phyloP scores from a whole-genome alignment of 2,797 vertebrate species.

The Amniataba percoides region DNA sequence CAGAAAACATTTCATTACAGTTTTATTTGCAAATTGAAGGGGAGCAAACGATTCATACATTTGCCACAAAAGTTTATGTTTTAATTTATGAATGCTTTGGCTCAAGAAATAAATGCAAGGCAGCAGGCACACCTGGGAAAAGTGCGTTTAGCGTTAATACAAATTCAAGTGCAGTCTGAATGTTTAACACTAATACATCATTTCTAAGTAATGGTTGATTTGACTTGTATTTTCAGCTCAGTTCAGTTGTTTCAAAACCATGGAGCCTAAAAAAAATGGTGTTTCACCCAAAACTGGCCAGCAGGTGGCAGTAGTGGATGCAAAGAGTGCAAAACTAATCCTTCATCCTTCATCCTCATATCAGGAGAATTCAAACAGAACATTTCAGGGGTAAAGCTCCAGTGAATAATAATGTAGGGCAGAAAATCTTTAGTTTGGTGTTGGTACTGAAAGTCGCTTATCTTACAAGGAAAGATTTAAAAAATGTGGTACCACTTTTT shows the following conservation, averaged over 20 bases:
- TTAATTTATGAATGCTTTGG: constrained; percentile 74
- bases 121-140: constrained; percentile 25
- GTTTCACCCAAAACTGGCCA: constrained; percentile 31
- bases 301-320: constrained; percentile 57
- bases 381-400: neutral
- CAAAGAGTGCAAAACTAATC: neutral
- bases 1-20: constrained; percentile 20
- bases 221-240: too few species aligned
- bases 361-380: neutral
- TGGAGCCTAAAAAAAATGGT: neutral
- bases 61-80: constrained; percentile 66
- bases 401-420: neutral
- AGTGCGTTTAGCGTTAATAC: neutral
- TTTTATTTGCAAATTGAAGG: constrained; percentile 52
- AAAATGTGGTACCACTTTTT: neutral
- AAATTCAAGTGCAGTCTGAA: neutral
- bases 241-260: too few species aligned
- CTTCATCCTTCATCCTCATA: neutral
- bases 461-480: too few species aligned
- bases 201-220: neutral
- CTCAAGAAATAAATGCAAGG: constrained; percentile 73
- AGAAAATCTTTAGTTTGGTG: neutral
- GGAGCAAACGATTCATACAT: constrained; percentile 47
- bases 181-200: too few species aligned
- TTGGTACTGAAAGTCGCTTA: neutral